A percentile compares a stretch with the other conserved stretches of the same genome.
phyloP scores from a whole-genome alignment of 2,888 invertebrate species.

The Scaptomyza polygonia region DNA sequence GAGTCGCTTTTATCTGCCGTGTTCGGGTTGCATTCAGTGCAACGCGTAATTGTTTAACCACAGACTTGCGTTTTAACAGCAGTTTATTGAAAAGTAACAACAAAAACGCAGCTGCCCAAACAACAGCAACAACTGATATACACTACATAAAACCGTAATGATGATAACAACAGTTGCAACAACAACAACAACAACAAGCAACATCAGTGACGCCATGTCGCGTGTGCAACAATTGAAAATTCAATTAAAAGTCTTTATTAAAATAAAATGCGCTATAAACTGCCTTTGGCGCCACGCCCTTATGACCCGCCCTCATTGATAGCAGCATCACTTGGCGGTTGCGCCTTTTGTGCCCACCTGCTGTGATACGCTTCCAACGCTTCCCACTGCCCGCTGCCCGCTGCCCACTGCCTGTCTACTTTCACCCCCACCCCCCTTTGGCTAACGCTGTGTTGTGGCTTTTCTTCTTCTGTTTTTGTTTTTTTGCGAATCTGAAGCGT shows the following conservation, averaged over 20 bases:
- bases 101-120: conserved; percentile 7
- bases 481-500: conserved; percentile 63
- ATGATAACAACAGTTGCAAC: conserved; percentile 66
- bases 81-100: conserved; percentile 59
- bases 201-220: conserved; percentile 38
- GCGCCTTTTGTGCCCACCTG: conserved; percentile 69
- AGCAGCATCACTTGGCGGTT: conserved; percentile 51
- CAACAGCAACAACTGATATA: conserved; percentile 33
- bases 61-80: conserved; percentile 67
- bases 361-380: conserved; percentile 45
- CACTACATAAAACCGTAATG: conserved; percentile 65
- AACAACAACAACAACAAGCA: conserved; percentile 30
- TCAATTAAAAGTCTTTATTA: conserved; percentile 81
- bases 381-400: background rate
- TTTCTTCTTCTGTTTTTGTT: conserved; percentile 20
- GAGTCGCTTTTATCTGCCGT: conserved; percentile 28
- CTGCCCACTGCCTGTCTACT: background rate
- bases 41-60: conserved; percentile 72
- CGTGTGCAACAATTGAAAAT: conserved; percentile 78
- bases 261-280: conserved; percentile 75
- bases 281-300: conserved; percentile 36
- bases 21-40: conserved; percentile 24
- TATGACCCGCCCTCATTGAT: conserved; percentile 17
- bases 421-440: conserved; percentile 2
- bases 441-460: conserved; percentile 50